Base-by-base conservation (phyloP, 1,140 invertebrate species). In the Lepidotrigona ventralis region DNA sequence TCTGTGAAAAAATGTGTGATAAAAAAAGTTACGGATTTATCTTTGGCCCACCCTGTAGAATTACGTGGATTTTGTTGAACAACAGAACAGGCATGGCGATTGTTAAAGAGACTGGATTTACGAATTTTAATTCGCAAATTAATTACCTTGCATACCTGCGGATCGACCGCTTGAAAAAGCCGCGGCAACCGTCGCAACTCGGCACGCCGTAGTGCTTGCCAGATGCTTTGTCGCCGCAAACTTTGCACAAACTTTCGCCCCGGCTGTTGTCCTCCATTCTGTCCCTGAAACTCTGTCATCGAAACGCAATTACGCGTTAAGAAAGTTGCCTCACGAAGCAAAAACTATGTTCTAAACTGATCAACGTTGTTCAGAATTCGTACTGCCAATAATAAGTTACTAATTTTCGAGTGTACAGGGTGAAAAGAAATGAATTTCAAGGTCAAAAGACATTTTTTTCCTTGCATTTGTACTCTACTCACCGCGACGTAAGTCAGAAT, bases 121-220 rank as follows among this genome's bases (percentile, higher is more conserved):
- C 39, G 39, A 39, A 39, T 39, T 46, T 46, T 9, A 46, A 46
- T 46, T 46, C 39, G 63, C 69, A 66, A 33, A 81, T 84, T 86
- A 88, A 90, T 94, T 94, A 94, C 93, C 93, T 94, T 51, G 93
- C 91, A 92, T 94, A 97, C 96, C 97, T 96, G 92, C 97, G 94
- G 87, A 99, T 98, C 89, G 97, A 97, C 78, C 98, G 94, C 93
- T 99, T 99, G 94, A 99, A 99, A 94, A 99, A 99, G 63, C 98
- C 98, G 64, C 98, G 94, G 92, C 98, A 99, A 14, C 97, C 97
- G 91, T 98, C 98, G 92, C 98, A 99, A 89, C 96, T 97, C 21
- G 96, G 95, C n/a, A 98, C 98, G 1, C 98, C 98, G 92, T 98
- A 98, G 93, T 98, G 98, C 91, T 98, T 98, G 19, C 98, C 98